Evolutionary conservation across 2,113 vertebrate genomes (phyloP), one percentile per base, ranked within the genome.

Genomic region (Cacatua alba): DNA sequence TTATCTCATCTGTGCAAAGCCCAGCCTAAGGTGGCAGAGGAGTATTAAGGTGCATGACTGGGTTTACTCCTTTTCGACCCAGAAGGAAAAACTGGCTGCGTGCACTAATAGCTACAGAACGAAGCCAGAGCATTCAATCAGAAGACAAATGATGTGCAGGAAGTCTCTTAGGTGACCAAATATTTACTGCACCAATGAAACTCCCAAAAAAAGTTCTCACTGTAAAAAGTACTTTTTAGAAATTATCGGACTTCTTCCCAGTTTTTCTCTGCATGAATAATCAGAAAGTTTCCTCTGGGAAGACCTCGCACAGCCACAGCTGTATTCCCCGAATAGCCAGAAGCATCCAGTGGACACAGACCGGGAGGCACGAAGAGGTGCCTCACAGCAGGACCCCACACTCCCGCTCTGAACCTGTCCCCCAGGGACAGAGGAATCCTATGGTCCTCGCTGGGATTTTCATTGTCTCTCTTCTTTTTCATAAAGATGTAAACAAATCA

Each of bases 161-260:
- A 68, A 82, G 51, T 85, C 90, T 67, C 94, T 91, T 79, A 79
- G 62, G 84, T 76, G 86, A 87, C 74, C 65, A 95, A 85, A 90
- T 57, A 86, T 67, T 93, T 92, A 57, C 71, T 31, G 17, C 21
- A 1, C 16, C 44, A 62, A 11, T 11, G 23, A 60, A 94, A 59
- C 31, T 70, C 39, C 37, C 4, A 3, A 10, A 49, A 74, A 74
- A 26, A 19, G 24, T 35, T 65, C 37, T 52, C 29, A 14, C 67
- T 90, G 24, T 16, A 35, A 86, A 76, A 62, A 35, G 33, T 41
- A 49, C n/a, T 81, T 70, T 41, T 41, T 41, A 41, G 44, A 41
- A 92, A 41, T 68, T 23, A 64, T 53, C 51, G 39, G 51, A 31
- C 9, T 79, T 85, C 17, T 8, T 2, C 64, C 35, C 23, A 14